Percentiles rank a stretch among this genome's conserved stretches.
Evolutionary conservation across 2,113 vertebrate species (phyloP).

Genomic region (Callionymus lyra): DNA sequence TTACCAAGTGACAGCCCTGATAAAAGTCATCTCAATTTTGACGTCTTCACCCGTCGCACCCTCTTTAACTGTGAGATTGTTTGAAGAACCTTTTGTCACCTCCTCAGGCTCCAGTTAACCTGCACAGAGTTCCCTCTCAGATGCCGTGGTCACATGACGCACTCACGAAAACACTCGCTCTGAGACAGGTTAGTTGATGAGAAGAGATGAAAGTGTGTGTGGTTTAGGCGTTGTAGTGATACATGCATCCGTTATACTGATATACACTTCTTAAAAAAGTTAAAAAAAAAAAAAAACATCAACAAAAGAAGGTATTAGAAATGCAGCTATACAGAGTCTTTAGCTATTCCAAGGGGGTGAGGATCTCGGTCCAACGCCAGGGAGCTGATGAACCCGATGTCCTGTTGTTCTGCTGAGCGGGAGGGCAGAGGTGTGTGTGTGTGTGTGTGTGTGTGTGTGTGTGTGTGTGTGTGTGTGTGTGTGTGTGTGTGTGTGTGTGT

Average conservation of each 20-base stretch:
- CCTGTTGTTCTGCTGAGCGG: conserved; percentile 75
- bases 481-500: conserved; percentile 19
- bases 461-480: conserved; percentile 36
- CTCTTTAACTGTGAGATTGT: too few species aligned
- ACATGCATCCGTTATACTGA: conserved; percentile 80
- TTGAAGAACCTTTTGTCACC: too few species aligned
- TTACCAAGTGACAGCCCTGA: too few species aligned
- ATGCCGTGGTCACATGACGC: too few species aligned
- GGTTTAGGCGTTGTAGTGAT: conserved; percentile 79
- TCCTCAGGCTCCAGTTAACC: too few species aligned
- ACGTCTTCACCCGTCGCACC: too few species aligned
- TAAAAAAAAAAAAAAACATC: conserved; percentile 45
- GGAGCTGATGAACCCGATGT: conserved; percentile 72
- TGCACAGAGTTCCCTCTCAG: too few species aligned
- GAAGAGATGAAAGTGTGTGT: conserved; percentile 63
- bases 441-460: conserved; percentile 3
- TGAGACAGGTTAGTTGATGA: conserved; percentile 45
- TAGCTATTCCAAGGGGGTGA: conserved; percentile 75
- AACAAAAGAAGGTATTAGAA: conserved; percentile 82
- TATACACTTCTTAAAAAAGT: conserved; percentile 66
- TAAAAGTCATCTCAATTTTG: too few species aligned
- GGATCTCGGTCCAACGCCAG: conserved; percentile 60
- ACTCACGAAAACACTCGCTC: too few species aligned
- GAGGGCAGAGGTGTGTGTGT: conserved; percentile 8
- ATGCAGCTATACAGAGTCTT: conserved; percentile 90